phyloP scores from a whole-genome alignment of 2,797 vertebrate species.

The Ctenopoma multispine region DNA sequence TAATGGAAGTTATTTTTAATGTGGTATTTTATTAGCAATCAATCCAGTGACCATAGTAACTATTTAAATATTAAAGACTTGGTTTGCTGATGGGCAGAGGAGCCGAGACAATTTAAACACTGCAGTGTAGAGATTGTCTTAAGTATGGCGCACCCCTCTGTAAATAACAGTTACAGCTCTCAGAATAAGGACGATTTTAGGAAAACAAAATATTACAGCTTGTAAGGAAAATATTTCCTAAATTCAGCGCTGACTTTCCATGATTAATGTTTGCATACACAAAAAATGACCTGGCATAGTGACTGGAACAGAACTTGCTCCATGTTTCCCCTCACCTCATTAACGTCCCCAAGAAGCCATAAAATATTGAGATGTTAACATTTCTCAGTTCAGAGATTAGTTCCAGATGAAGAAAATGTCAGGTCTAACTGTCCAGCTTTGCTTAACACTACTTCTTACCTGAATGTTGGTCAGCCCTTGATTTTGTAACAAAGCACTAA shows the following conservation, averaged over 20 bases:
- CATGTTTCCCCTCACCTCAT: constrained; percentile 57
- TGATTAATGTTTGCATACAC: constrained; percentile 41
- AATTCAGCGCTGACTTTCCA: constrained; percentile 12
- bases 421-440: constrained; percentile 39
- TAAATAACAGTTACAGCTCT: constrained; percentile 15
- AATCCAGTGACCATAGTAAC: constrained; percentile 11
- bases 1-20: constrained; percentile 27
- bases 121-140: constrained; percentile 12
- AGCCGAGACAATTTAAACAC: neutral
- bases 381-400: constrained; percentile 62
- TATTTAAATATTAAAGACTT: constrained; percentile 22
- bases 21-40: constrained; percentile 33
- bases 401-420: constrained; percentile 65
- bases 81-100: constrained; percentile 8
- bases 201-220: neutral
- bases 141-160: neutral
- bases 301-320: constrained; percentile 37
- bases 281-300: constrained; percentile 29
- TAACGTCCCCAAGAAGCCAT: constrained; percentile 60
- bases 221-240: constrained; percentile 24
- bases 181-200: neutral
- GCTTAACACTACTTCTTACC: constrained; percentile 40
- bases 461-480: constrained; percentile 27
- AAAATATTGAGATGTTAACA: constrained; percentile 62
- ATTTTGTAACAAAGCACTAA: constrained; percentile 30